Conservation (phyloP, 1,140 invertebrate genomes). For the Samia ricini region DNA sequence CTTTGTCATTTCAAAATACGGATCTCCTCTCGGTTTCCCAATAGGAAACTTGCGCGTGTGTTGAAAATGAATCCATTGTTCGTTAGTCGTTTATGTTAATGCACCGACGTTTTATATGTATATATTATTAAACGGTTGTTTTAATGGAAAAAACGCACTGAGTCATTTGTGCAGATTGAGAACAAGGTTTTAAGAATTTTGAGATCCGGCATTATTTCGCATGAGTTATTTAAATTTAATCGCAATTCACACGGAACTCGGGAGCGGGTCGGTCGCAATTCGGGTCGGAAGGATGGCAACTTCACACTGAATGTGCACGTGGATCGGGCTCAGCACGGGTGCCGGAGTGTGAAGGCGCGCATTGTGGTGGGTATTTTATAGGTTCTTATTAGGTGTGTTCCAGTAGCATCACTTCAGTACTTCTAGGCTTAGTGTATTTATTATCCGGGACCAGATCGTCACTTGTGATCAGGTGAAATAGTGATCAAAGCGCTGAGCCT, state of each 20-base stretch:
- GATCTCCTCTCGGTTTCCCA: constrained; percentile 55
- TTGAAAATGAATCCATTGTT: constrained; percentile 49
- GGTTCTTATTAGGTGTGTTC: too few species aligned
- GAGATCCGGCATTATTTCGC: constrained; percentile 14
- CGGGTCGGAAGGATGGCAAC: too few species aligned
- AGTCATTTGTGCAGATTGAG: constrained; percentile 24
- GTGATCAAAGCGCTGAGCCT: too few species aligned
- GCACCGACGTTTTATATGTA: constrained; percentile 22
- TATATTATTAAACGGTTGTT: constrained; percentile 32
- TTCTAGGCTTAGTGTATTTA: too few species aligned
- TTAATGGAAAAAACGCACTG: constrained; percentile 35
- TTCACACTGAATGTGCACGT: too few species aligned
- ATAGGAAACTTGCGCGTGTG: constrained; percentile 55
- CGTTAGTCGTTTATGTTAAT: constrained; percentile 53
- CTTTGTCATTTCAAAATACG: constrained; percentile 36
- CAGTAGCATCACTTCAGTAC: too few species aligned
- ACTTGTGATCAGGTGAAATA: too few species aligned
- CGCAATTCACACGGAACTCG: background rate
- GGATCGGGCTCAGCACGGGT: too few species aligned
- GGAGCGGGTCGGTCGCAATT: too few species aligned
- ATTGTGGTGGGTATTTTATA: too few species aligned
- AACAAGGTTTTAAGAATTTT: constrained; percentile 23
- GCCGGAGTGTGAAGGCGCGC: too few species aligned
- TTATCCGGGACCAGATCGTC: too few species aligned
- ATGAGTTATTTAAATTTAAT: background rate